These are phyloP conservation scores for Trichonephila clavata DNA, from an alignment of 1,140 invertebrate species.

Conservation along the genomic window DNA sequence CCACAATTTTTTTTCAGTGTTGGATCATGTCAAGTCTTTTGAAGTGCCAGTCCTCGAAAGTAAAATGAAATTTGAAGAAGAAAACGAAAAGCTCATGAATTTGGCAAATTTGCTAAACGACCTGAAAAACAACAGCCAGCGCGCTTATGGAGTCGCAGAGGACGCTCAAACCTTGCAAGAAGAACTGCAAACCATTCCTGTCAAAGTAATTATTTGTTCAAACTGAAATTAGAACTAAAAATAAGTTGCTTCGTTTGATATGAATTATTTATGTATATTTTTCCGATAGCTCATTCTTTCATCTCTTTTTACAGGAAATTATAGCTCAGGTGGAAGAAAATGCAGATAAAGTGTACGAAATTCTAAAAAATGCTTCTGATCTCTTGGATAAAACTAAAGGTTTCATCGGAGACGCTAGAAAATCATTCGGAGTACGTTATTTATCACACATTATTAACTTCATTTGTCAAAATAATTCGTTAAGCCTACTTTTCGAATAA, in stretches of 20 bases:
- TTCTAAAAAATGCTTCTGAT: conserved; percentile 79
- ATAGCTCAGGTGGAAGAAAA: conserved; percentile 59
- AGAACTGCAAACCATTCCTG: conserved; percentile 78
- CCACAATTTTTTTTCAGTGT: conserved; percentile 83
- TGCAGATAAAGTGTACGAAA: conserved; percentile 73
- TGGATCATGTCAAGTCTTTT: conserved; percentile 83
- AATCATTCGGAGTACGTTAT: conserved; percentile 77
- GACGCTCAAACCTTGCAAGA: conserved; percentile 85
- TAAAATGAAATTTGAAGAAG: conserved; percentile 83
- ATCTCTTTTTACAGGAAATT: conserved; percentile 56
- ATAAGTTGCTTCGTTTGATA: background rate
- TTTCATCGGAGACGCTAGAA: conserved; percentile 78
- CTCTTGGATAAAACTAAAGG: conserved; percentile 80
- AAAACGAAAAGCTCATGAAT: conserved; percentile 85
- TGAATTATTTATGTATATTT: background rate
- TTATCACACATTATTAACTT: background rate
- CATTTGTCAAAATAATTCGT: no score
- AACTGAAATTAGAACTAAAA: no score
- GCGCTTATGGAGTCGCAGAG: conserved; percentile 84
- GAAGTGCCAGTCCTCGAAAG: conserved; percentile 81
- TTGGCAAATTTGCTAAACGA: conserved; percentile 82
- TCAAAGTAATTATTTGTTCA: conserved; percentile 41
- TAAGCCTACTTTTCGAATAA: no score
- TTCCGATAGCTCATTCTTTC: background rate
- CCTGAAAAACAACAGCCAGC: conserved; percentile 86